Base-by-base conservation (phyloP, 2,797 vertebrate species). In the Anas acuta region DNA sequence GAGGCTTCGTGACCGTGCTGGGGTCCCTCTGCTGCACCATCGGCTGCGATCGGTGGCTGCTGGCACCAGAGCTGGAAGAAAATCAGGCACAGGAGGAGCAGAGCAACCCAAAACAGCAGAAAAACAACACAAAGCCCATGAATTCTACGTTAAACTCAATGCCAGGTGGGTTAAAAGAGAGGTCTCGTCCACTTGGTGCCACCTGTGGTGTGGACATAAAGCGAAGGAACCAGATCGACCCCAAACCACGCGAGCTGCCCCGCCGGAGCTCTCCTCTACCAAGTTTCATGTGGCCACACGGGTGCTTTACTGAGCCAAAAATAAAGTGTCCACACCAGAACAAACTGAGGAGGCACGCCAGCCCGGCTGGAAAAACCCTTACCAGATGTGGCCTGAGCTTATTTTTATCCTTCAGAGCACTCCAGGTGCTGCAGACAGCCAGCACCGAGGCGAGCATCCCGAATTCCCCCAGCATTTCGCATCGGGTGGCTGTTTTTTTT, bases 221-320 rank as follows among this genome's bases (percentile, higher is more conserved):
- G 6, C 57, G 26, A 3, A 5, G 2, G 0, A 51, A 73, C 21
- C 19, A 2, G 0, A 41, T 6, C 30, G 7, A 15, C 0, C 25
- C 3, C n/a, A 77, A 56, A 49, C 49, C 49, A 25, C 0, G 4
- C 2, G 21, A 47, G 6, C 66, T 26, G 33, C 1, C 37, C 43
- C 57, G 2, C 28, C 7, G 14, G 7, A 60, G 11, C 3, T 37
- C 10, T 67, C n/a, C 35, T 47, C 56, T 5, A 1, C 49, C 75
- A 15, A 20, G 13, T 28, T 47, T 4, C 11, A 15, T 0, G 35
- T 17, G 37, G 32, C 76, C 47, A 61, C 64, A 25, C 0, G 18
- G 49, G 14, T 13, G 43, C 39, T n/a, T 51, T 53, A 88, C 57
- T 1, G 28, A 65, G 30, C 28, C 80, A 69, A 57, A 86, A 86